phyloP scores from a whole-genome alignment of 2,888 invertebrate species.

The Eumacrocentrus americanus region DNA sequence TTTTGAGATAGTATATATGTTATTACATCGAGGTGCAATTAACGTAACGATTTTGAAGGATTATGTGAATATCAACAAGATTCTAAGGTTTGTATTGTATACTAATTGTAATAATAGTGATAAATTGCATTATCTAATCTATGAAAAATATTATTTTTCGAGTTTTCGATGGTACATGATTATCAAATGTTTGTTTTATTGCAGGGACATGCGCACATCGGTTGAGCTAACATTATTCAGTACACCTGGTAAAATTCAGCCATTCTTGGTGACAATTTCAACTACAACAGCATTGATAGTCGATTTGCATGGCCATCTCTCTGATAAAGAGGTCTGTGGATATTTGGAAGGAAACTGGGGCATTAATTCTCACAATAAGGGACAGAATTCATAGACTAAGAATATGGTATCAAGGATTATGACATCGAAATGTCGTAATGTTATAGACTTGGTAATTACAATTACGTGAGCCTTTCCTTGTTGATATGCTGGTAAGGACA shows the following conservation, averaged over 20 bases:
- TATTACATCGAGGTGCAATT: too few relatives aligned
- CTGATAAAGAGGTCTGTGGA: conserved; percentile 94
- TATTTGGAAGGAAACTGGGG: conserved; percentile 96
- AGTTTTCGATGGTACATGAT: too few relatives aligned
- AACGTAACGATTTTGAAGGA: too few relatives aligned
- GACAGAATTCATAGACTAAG: background rate
- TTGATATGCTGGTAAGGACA: conserved; percentile 79
- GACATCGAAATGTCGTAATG: conserved; percentile 2
- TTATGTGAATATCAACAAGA: too few relatives aligned
- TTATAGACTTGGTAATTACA: conserved; percentile 80
- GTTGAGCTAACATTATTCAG: conserved; percentile 90
- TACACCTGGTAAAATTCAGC: conserved; percentile 87
- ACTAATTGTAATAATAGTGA: too few relatives aligned
- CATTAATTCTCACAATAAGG: conserved; percentile 88
- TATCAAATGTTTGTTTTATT: conserved; percentile 51
- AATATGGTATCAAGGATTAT: too few relatives aligned
- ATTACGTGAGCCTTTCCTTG: conserved; percentile 91
- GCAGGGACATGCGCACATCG: conserved; percentile 86
- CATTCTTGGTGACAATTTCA: conserved; percentile 85
- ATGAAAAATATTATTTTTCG: too few relatives aligned
- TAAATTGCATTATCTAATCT: too few relatives aligned
- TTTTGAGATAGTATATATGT: too few relatives aligned
- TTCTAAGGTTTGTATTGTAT: too few relatives aligned
- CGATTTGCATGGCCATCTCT: conserved; percentile 93
- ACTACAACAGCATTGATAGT: conserved; percentile 86